These are phyloP conservation scores for Drosophila fungiperda DNA, from an alignment of 2,888 invertebrate genomes.

Conservation along the genomic window DNA sequence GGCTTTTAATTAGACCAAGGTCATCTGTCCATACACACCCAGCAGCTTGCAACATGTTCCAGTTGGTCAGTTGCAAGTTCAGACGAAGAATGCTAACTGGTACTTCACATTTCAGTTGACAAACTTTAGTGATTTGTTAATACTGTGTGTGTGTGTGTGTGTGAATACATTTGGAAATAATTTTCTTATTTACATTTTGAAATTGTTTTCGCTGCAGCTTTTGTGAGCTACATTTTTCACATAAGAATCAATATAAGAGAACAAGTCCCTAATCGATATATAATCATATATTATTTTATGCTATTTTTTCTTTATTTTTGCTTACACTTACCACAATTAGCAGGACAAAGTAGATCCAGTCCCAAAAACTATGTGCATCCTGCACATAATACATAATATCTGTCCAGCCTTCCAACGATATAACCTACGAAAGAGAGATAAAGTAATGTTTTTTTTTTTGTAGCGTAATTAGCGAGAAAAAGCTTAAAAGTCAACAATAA, in stretches of 20 bases:
- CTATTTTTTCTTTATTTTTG: neutral
- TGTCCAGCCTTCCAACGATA: constrained; percentile 99
- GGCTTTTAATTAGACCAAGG: constrained; percentile 76
- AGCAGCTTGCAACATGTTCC: constrained; percentile 47
- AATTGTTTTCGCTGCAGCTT: constrained; percentile 52
- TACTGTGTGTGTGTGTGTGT: constrained; percentile 21
- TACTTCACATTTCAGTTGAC: constrained; percentile 31
- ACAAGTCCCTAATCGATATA: neutral
- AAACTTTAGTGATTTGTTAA: constrained; percentile 40
- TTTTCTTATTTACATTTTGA: constrained; percentile 68
- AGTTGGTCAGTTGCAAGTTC: constrained; percentile 20
- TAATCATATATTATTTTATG: neutral
- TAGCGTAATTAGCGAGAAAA: constrained; percentile 50
- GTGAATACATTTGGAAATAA: constrained; percentile 53
- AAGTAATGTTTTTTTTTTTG: constrained; percentile 10
- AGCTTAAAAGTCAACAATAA: constrained; percentile 1
- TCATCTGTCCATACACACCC: constrained; percentile 41
- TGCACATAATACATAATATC: constrained; percentile 99
- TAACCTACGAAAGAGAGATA: constrained; percentile 89
- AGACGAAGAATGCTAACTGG: constrained; percentile 7
- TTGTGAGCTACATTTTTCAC: constrained; percentile 5
- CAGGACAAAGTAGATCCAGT: constrained; percentile 99
- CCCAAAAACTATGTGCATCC: constrained; percentile 99
- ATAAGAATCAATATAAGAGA: neutral
- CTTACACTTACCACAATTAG: constrained; percentile 97